Base-by-base conservation (phyloP, 2,797 vertebrate species). In the Gallinago solitaria region DNA sequence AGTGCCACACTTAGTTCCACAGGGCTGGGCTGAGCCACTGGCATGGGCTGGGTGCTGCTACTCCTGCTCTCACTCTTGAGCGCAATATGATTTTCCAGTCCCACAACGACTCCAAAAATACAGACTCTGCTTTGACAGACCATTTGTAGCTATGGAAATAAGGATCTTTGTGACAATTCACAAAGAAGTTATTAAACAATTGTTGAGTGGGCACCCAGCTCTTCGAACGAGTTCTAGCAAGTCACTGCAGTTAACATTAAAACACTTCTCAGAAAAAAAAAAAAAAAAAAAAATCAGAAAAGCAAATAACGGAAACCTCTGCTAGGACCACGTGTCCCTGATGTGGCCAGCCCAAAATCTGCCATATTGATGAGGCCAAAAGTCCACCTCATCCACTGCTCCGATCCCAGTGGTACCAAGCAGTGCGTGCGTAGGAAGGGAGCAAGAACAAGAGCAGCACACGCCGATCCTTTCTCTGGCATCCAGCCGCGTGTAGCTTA, bases 341-440 rank as follows among this genome's bases (percentile, higher is more conserved):
- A 43, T 27, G 37, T 35, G 48, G 14, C 16, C 68, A 74, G 27
- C 18, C 70, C 45, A 65, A 56, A 54, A 50, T 6, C 8, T 87
- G 19, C 18, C 11, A 10, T 11, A 16, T 0, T 16, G 37, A 78
- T 50, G 24, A 83, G 41, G 16, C 45, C 57, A 32, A 37, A 23
- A 28, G 9, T 20, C 14, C 23, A 3, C 7, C 16, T 47, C 48
- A 60, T 30, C 16, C 39, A 30, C 24, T 1, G 0, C 24, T 53
- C 51, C 3, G 0, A 11, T 33, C 60, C 25, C 76, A 12, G 45
- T 9, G n/a, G 41, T 12, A 48, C 23, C 0, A 0, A 57, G 53
- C 32, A 76, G n/a, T 0, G 28, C 32, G n/a, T 1, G 23, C 0
- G 2, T 7, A 43, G 48, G 53, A 75, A 87, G 51, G 67, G 37